Percentiles rank a stretch among this genome's conserved stretches.
Conservation (phyloP, 2,113 vertebrate genomes). For the Herpetotheres cachinnans region DNA sequence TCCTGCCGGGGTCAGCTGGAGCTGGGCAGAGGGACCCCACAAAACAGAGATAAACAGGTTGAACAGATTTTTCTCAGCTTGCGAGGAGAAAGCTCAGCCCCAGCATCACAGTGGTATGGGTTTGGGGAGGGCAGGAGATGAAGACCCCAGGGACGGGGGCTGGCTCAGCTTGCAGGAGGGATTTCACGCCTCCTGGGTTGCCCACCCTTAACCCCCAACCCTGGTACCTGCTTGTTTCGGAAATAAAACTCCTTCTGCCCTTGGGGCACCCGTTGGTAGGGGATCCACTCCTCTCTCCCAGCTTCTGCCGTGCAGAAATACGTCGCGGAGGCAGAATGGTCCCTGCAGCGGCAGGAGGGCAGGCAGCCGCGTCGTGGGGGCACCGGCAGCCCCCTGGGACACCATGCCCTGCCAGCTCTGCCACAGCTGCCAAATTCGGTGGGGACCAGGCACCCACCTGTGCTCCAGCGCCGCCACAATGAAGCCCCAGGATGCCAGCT, state of each 20-base stretch:
- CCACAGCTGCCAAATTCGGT: fast-evolving
- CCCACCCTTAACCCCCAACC: background rate
- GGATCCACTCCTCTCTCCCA: slow-evolving; percentile 72
- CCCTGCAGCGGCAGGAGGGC: slow-evolving; percentile 46
- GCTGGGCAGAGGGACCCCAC: background rate
- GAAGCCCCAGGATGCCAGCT: slow-evolving; percentile 76
- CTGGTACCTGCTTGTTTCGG: slow-evolving; percentile 76
- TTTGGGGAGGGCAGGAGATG: background rate
- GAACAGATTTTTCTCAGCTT: background rate
- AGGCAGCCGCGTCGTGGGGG: fast-evolving
- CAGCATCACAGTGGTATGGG: fast-evolving
- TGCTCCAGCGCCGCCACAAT: slow-evolving; percentile 73
- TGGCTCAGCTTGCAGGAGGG: background rate
- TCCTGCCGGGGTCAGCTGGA: background rate
- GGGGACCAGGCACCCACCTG: slow-evolving; percentile 53
- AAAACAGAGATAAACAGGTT: background rate
- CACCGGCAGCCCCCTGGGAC: fast-evolving
- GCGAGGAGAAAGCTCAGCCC: background rate
- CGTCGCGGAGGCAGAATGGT: slow-evolving; percentile 73
- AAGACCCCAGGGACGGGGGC: background rate
- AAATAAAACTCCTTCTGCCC: slow-evolving; percentile 78
- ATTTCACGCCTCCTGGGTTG: fast-evolving
- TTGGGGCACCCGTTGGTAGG: slow-evolving; percentile 38
- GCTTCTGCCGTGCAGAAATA: slow-evolving; percentile 51
- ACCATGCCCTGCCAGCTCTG: background rate